phyloP scores from a whole-genome alignment of 2,797 vertebrate genomes.

The Zalophus californianus region DNA sequence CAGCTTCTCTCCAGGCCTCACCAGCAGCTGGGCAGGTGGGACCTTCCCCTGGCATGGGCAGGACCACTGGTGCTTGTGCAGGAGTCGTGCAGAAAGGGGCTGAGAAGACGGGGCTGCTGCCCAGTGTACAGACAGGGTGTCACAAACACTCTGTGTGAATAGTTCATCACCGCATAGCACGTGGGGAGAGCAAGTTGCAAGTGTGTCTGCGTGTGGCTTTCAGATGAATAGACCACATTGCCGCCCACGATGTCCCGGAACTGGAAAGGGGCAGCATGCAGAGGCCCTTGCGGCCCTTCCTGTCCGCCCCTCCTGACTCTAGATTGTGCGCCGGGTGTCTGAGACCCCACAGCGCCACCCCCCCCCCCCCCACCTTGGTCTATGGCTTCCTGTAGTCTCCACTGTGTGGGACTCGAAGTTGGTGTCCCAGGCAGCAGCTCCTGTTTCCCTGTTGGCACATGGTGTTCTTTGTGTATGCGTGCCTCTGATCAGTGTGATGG shows the following conservation, averaged over 20 bases:
- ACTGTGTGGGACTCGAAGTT: rapidly evolving
- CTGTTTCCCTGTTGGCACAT: too few species aligned
- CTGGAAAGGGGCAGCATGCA: neutral
- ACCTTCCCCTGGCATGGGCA: neutral
- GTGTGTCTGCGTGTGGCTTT: rapidly evolving
- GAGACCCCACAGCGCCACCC: rapidly evolving
- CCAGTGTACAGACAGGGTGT: neutral
- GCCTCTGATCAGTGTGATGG: neutral
- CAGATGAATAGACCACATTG: neutral
- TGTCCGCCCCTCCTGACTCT: rapidly evolving
- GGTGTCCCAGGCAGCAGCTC: too few species aligned
- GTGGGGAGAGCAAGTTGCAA: rapidly evolving
- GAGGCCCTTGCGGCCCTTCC: too few species aligned
- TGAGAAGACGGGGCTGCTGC: too few species aligned
- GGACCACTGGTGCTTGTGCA: neutral
- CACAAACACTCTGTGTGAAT: rapidly evolving
- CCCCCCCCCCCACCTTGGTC: too few species aligned
- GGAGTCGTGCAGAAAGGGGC: neutral
- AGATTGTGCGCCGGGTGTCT: rapidly evolving
- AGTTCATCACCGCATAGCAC: rapidly evolving
- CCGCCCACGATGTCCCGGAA: neutral
- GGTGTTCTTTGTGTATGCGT: neutral
- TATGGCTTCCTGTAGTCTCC: neutral
- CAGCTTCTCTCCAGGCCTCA: neutral
- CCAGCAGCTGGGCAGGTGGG: neutral